Conservation (phyloP, 35 echinoderm and acorn worm species). For the Heliocidaris erythrogramma region DNA sequence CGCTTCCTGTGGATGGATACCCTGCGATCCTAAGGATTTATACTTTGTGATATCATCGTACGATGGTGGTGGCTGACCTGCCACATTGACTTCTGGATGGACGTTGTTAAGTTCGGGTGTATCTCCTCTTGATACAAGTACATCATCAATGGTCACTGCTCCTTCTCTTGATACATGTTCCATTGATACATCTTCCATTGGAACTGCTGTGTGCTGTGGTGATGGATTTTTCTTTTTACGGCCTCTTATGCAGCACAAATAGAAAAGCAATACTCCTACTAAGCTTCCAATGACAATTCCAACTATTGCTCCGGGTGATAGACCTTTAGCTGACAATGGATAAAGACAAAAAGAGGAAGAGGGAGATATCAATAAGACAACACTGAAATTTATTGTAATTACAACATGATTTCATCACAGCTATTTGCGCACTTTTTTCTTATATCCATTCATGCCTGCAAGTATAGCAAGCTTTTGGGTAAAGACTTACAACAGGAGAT, state of each 20-base stretch:
- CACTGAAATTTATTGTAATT: no score
- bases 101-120: not conserved
- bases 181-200: not conserved
- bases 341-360: no score
- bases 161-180: not conserved
- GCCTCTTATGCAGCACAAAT: not conserved
- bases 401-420: no score
- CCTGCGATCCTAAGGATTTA: not conserved
- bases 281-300: not conserved
- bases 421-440: no score
- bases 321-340: not conserved
- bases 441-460: no score
- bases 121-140: not conserved
- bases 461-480: no score
- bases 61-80: not conserved
- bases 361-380: no score
- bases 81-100: not conserved
- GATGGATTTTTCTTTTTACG: not conserved
- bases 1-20: not conserved
- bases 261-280: not conserved
- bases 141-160: not conserved
- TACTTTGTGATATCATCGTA: not conserved
- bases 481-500: no score
- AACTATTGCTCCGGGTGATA: not conserved
- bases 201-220: not conserved